Base-by-base conservation (phyloP, 2,113 vertebrate species). In the Tonatia bakeri region DNA sequence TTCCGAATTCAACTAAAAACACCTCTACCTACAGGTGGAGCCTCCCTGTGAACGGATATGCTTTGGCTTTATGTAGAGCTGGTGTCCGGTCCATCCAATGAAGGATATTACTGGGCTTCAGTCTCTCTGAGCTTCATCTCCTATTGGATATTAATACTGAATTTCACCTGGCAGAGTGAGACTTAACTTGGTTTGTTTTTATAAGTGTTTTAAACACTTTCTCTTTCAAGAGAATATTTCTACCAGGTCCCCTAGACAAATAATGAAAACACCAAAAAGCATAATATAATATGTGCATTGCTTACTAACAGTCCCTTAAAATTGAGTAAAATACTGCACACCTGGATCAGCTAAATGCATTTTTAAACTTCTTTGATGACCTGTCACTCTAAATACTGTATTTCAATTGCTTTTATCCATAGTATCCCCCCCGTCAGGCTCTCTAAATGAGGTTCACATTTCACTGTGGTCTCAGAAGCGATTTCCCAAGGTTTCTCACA, bases 321-420 rank as follows among this genome's bases (percentile, higher is more conserved):
- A 97, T 4, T 91, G 94, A 96, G 84, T 97, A 97, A 97, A 98
- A 97, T 76, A 72, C 69, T 96, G 72, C 40, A 26, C 31, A 96
- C 90, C 87, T 94, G 73, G 95, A 98, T 94, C 90, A 91, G 81
- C 88, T 97, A 98, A 98, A 96, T 94, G 82, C 81, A 96, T 98
- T 98, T 97, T 97, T 97, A 94, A 97, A 97, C 96, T 97, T 98
- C 95, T 81, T 43, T 96, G 90, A 97, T 97, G 80, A 97, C 96
- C 98, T 97, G 91, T 85, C 96, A 93, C 87, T 97, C 92, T 96
- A 95, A 97, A 95, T 94, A 94, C 16, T 45, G 2, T 94, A 92
- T 97, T 98, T 97, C 94, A 92, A 90, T 83, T 75, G 64, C 90
- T 97, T 97, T 95, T 96, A 91, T 96, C 76, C 28, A 12, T 88